These are phyloP conservation scores for Aythya baeri DNA, from an alignment of 2,113 vertebrate genomes.

Conservation along the genomic window DNA sequence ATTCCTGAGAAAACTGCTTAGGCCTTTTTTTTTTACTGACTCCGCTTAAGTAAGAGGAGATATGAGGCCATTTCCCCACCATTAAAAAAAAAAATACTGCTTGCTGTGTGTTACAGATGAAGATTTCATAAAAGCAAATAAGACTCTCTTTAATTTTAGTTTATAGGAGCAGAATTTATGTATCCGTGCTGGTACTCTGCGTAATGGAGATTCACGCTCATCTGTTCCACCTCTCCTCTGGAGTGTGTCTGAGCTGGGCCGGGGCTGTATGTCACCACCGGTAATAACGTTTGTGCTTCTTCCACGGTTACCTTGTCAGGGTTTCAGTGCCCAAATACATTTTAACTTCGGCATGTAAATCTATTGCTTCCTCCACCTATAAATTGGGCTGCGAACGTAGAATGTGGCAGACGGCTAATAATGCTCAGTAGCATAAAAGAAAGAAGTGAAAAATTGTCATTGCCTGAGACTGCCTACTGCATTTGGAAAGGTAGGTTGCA, in stretches of 20 bases:
- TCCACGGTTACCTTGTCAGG: not conserved
- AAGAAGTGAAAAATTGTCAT: not conserved
- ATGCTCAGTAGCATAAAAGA: not conserved
- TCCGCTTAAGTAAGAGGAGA: not conserved
- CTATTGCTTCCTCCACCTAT: not conserved
- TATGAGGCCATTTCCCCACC: not conserved
- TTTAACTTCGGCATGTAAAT: not conserved
- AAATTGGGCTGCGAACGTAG: not conserved
- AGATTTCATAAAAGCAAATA: not conserved
- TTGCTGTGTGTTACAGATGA: not conserved
- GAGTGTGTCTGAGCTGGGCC: not conserved
- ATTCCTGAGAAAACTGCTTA: not conserved
- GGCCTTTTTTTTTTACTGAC: not conserved
- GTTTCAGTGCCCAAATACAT: not conserved
- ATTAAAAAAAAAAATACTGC: not conserved
- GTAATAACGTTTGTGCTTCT: not conserved
- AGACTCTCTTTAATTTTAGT: not conserved
- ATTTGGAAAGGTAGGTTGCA: not conserved
- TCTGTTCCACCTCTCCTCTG: not conserved
- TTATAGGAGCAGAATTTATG: not conserved
- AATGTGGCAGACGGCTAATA: not conserved
- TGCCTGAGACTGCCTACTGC: fast-evolving
- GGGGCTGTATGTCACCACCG: fast-evolving
- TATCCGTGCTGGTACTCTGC: not conserved
- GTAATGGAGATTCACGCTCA: not conserved